Base-by-base conservation (phyloP, 2,888 invertebrate species). In the Phragmatobia fuliginosa region DNA sequence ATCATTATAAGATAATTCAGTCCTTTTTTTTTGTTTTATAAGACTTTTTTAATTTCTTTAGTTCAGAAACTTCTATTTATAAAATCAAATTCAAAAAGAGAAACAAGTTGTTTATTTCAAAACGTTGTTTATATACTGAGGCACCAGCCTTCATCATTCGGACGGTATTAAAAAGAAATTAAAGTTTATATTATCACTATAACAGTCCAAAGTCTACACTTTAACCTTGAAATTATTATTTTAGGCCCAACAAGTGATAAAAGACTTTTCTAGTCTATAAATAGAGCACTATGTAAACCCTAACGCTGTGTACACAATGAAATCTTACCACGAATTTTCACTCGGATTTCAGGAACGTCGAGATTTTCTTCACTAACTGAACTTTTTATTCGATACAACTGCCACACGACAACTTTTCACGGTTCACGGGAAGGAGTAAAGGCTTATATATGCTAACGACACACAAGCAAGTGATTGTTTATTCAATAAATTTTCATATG, bases 181-280 rank as follows among this genome's bases (percentile, higher is more conserved):
- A 31, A 52, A 36, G 32, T 64, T 65, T 61, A 18, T 6, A 56
- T n/a, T 65, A 64, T 36, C 32, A 49, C 38, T 38, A 52, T 65
- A 58, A 25, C n/a, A 67, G 81, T 82, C 66, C 81, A 81, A 81
- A 81, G 81, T 81, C 81, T 81, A 80, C 11, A 0, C n/a, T 49
- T 66, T 66, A 80, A 81, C 81, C 82, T 82, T 81, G 82, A 71
- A 72, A 56, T 60, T 14, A 77, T 70, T 73, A 75, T 73, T 74
- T 77, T 75, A 68, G 75, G 78, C 64, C 73, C 65, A 75, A 75
- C 71, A 68, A 71, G 67, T 59, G 68, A 73, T 74, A 77, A 74
- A 67, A 61, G 36, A 67, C 52, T 31, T 58, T 52, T 58, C 28
- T 71, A 49, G 67, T n/a, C 77, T 81, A 81, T 77, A 72, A 74